A percentile compares a stretch with the other conserved stretches of the same genome.
These are phyloP conservation scores for Dasypus novemcinctus DNA, from an alignment of 2,113 vertebrate genomes.

Conservation along the genomic window DNA sequence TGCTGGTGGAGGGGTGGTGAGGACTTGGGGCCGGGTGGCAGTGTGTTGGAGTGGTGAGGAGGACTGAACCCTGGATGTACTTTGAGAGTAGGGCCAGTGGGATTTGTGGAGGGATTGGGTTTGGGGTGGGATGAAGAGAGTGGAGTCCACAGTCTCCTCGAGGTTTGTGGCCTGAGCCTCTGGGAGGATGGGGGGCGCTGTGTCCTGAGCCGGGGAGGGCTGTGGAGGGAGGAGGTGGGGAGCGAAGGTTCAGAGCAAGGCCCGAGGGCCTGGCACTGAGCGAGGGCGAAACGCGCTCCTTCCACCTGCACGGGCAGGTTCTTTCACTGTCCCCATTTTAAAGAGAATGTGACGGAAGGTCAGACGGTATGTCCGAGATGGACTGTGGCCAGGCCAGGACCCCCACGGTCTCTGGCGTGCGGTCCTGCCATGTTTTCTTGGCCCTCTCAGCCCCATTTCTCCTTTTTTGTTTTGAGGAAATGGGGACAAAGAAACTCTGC, in stretches of 20 bases:
- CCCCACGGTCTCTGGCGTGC: fast-evolving
- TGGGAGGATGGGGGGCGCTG: neutral
- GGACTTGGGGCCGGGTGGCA: neutral
- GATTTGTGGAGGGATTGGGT: neutral
- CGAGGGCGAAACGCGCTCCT: neutral
- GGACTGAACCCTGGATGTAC: neutral
- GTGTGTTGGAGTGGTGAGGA: neutral
- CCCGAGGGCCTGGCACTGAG: neutral
- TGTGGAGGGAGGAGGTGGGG: neutral
- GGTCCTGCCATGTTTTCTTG: neutral
- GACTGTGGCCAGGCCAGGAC: neutral
- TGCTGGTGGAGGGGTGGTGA: neutral
- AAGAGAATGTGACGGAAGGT: neutral
- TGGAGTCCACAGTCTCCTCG: neutral
- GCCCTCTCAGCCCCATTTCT: neutral
- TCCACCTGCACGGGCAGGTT: neutral
- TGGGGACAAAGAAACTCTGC: neutral
- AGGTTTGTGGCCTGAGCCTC: neutral
- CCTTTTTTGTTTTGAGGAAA: neutral
- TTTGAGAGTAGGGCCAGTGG: neutral
- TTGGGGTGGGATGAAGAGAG: neutral
- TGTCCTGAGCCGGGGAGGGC: neutral
- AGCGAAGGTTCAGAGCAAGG: neutral
- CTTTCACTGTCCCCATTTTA: neutral
- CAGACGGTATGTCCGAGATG: neutral